These are phyloP conservation scores for Drosophila conformis DNA, from an alignment of 2,888 invertebrate species.

Conservation along the genomic window DNA sequence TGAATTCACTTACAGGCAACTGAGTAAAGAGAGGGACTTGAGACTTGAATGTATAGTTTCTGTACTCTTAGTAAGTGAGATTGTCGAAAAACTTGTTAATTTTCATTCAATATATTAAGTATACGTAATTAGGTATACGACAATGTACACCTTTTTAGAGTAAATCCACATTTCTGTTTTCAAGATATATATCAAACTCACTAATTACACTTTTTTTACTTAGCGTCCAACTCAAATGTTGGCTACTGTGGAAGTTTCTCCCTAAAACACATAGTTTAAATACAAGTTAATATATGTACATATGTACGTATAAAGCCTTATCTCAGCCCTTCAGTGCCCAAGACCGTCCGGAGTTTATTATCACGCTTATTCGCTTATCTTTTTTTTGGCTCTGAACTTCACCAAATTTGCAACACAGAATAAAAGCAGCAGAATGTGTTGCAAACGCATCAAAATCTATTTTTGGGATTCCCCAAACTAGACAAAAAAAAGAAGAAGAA, in stretches of 20 bases:
- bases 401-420: background rate
- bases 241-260: background rate
- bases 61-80: background rate
- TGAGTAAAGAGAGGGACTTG: background rate
- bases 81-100: background rate
- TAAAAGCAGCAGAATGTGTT: no score
- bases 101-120: background rate
- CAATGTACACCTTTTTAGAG: background rate
- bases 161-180: background rate
- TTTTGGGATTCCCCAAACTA: background rate
- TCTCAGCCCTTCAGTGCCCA: background rate
- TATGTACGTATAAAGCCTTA: background rate
- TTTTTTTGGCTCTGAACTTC: background rate
- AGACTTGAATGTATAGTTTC: background rate
- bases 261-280: background rate
- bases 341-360: background rate
- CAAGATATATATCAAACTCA: background rate
- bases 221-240: background rate
- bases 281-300: no score
- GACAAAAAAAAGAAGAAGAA: background rate
- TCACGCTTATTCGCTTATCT: background rate
- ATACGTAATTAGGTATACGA: constrained; percentile 11
- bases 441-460: no score
- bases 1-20: background rate
- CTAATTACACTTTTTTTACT: background rate